Evolutionary conservation across 2,888 invertebrate genomes (phyloP).

Genomic region (Ophion obscuratus): DNA sequence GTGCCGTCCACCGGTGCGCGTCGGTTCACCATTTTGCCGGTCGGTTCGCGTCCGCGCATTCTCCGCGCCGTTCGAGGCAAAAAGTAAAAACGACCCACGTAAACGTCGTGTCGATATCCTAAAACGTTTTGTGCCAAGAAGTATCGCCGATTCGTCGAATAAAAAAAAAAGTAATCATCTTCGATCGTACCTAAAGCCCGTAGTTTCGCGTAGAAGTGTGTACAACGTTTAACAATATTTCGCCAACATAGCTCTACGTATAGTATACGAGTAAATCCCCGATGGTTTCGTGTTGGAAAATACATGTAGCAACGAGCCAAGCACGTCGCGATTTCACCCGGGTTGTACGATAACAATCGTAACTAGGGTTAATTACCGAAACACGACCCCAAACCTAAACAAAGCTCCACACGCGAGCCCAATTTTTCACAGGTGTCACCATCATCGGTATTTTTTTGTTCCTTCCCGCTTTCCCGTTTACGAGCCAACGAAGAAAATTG

Average conservation of each 20-base stretch:
- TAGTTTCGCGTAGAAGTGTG: background rate
- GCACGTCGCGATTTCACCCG: too few species aligned
- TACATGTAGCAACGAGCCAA: too few species aligned
- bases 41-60: background rate
- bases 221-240: background rate
- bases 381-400: too few species aligned
- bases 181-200: background rate
- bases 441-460: background rate
- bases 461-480: background rate
- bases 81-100: background rate
- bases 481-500: conserved; percentile 8
- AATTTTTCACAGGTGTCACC: too few species aligned
- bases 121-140: conserved; percentile 16
- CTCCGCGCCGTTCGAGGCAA: background rate
- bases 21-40: background rate
- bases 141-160: background rate
- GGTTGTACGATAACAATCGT: too few species aligned
- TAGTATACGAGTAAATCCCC: too few species aligned
- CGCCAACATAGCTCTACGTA: background rate
- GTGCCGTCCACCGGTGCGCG: conserved; percentile 70
- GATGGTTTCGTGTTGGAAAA: too few species aligned
- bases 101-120: background rate
- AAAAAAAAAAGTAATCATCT: background rate
- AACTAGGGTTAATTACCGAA: too few species aligned
- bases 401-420: too few species aligned